Percentiles rank a stretch among this genome's conserved stretches.
phyloP scores from a whole-genome alignment of 2,113 vertebrate species.

The Panurus biarmicus region DNA sequence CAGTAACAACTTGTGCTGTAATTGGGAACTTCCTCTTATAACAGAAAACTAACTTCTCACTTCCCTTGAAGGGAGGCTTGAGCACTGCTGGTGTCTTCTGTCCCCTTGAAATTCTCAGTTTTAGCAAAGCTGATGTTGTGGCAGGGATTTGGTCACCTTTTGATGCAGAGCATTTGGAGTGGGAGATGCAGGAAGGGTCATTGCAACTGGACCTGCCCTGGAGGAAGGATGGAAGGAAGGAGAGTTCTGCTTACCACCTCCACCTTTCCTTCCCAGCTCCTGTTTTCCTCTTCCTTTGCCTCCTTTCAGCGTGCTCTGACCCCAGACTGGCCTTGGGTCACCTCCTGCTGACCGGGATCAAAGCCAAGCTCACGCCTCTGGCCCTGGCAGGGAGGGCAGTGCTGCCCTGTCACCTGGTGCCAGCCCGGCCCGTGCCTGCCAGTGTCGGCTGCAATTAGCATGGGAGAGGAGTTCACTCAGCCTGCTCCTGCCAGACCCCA shows the following conservation, averaged over 20 bases:
- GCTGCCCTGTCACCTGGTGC: neutral
- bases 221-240: neutral
- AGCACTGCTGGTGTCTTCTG: neutral
- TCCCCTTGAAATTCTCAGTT: neutral
- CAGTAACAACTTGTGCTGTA: slow-evolving; percentile 28
- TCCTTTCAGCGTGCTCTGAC: neutral
- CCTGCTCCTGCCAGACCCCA: slow-evolving; percentile 15
- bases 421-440: neutral
- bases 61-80: neutral
- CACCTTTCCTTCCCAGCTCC: neutral
- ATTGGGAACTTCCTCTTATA: slow-evolving; percentile 45
- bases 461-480: neutral
- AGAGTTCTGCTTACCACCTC: neutral
- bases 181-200: neutral
- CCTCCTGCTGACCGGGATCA: fast-evolving
- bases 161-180: neutral
- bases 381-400: neutral
- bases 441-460: neutral
- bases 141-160: neutral
- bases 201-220: neutral
- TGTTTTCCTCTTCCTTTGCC: neutral
- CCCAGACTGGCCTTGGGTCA: neutral
- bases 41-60: neutral
- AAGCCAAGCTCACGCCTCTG: neutral
- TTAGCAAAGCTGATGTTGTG: neutral